Percentiles rank a stretch among this genome's conserved stretches.
Conservation (phyloP, 2,113 vertebrate genomes). For the Dolichotis patagonum region DNA sequence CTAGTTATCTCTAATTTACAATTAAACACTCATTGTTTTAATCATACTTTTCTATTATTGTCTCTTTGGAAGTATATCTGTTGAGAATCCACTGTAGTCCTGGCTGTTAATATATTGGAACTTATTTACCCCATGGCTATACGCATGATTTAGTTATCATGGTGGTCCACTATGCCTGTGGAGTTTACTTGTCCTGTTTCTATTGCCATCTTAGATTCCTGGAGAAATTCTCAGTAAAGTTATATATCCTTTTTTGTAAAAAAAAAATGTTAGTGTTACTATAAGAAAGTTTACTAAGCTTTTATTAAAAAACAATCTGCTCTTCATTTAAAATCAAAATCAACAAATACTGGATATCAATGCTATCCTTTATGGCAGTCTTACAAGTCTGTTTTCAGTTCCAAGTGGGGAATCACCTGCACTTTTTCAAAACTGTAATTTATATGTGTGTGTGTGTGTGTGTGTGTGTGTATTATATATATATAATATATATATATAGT, state of each 20-base stretch:
- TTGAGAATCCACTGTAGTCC: neutral
- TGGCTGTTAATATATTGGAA: neutral
- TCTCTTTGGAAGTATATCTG: neutral
- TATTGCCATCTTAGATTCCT: slow-evolving; percentile 25
- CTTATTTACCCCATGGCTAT: neutral
- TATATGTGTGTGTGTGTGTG: too few relatives aligned
- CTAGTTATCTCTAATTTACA: slow-evolving; percentile 12
- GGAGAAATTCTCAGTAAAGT: slow-evolving; percentile 34
- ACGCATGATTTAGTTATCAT: neutral
- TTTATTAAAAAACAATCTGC: neutral
- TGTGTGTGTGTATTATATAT: too few relatives aligned
- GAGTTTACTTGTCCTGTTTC: neutral
- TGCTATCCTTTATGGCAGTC: slow-evolving; percentile 14
- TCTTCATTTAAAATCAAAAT: slow-evolving; percentile 44
- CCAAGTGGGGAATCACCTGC: slow-evolving; percentile 2
- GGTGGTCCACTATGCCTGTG: neutral
- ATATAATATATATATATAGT: neutral
- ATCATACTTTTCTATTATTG: slow-evolving; percentile 33
- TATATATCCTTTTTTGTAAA: neutral
- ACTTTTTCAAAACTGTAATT: slow-evolving; percentile 17
- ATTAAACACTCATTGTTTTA: neutral
- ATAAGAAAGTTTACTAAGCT: slow-evolving; percentile 26
- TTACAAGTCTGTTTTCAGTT: slow-evolving; percentile 27
- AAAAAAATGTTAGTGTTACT: neutral
- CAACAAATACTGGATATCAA: slow-evolving; percentile 14